Evolutionary conservation across 2,113 vertebrate genomes (phyloP), one percentile per base, ranked within the genome.

Genomic region (Epinephelus cyanopodus): DNA sequence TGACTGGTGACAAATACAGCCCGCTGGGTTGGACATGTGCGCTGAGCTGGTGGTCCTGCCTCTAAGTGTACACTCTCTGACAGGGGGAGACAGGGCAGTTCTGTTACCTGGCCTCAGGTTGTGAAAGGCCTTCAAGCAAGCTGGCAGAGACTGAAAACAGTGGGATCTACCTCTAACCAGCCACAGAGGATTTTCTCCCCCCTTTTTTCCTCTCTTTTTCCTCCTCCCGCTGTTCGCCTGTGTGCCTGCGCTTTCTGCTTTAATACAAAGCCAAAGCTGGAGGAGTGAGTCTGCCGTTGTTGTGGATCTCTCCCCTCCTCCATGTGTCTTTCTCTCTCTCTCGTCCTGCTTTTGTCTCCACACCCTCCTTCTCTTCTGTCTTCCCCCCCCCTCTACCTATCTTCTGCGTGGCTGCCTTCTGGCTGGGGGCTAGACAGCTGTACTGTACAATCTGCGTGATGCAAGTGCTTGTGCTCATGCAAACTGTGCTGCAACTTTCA

Each of bases 21-120:
- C 19, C 48, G 62, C 57, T 64, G 76, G 48, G 64, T 17, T 70
- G 62, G 21, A 82, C 13, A n/a, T 50, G 23, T 75, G 18, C 47
- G 4, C 27, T 25, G 62, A 33, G 60, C 60, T 37, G 61, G 64
- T 53, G 71, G 52, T 53, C 47, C 56, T 52, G 53, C 25, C 15
- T 78, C 66, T 69, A 23, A 76, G 64, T 64, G 65, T 87, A 47
- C 74, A 48, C 58, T 76, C 60, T 72, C 67, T 83, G 77, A 73
- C 78, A 79, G 90, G 68, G 29, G 79, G 89, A 66, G 78, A 82
- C 37, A 18, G 82, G 19, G 48, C 81, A 69, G 42, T 88, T 90
- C 77, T 90, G 77, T 68, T 86, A 70, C 77, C 85, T 61, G 3
- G 82, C 92, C 74, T 88, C 75, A 39, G 87, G 89, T 81, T 80